These are phyloP conservation scores for Hypomecis punctinalis DNA, from an alignment of 2,888 invertebrate genomes.

Conservation along the genomic window DNA sequence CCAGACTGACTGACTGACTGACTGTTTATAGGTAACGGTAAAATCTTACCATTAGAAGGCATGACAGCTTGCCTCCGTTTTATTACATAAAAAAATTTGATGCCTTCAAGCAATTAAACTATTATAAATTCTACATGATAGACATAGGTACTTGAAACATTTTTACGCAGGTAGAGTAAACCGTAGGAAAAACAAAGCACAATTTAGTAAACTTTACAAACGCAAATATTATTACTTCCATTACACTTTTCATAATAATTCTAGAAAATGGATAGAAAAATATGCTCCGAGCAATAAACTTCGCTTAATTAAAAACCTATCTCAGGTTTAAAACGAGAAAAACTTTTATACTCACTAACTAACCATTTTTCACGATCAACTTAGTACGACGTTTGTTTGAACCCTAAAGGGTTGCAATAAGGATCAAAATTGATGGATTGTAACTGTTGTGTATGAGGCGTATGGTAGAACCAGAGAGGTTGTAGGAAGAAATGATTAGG, in stretches of 20 bases:
- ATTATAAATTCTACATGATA: no score
- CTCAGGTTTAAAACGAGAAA: constrained; percentile 20
- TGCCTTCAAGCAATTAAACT: no score
- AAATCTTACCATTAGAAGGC: no score
- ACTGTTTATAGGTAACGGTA: no score
- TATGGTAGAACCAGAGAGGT: neutral
- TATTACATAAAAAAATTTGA: no score
- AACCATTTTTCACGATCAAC: constrained; percentile 18
- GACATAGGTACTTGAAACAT: no score
- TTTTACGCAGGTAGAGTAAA: no score
- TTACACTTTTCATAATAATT: neutral
- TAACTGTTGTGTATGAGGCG: constrained; percentile 2
- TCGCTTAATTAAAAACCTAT: constrained; percentile 22
- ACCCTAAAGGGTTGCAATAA: constrained; percentile 20
- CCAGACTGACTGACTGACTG: no score
- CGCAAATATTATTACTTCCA: neutral
- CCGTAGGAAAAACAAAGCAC: no score
- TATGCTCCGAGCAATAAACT: constrained; percentile 9
- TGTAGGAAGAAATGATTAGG: neutral
- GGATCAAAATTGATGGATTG: constrained; percentile 16
- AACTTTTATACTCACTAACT: constrained; percentile 21
- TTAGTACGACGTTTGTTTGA: constrained; percentile 2
- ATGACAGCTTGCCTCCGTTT: no score
- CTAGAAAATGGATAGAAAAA: neutral
- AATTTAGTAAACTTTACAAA: neutral